These are phyloP conservation scores for Thinocorus orbignyianus DNA, from an alignment of 2,113 vertebrate genomes.

Conservation along the genomic window DNA sequence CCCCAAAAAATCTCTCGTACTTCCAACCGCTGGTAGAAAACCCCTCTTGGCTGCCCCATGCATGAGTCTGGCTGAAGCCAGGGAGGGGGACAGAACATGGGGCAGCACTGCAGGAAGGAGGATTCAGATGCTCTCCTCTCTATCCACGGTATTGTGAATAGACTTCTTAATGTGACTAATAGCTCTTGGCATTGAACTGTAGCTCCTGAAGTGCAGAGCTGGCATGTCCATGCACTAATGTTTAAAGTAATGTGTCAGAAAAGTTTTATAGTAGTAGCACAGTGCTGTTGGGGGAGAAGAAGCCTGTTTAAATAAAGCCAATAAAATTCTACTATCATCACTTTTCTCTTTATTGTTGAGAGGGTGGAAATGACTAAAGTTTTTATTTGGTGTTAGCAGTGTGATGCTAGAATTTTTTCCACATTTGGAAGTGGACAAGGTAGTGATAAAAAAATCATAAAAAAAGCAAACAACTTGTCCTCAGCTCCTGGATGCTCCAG, in stretches of 20 bases:
- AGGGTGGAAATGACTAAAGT: constrained; percentile 43
- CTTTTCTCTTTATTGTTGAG: constrained; percentile 54
- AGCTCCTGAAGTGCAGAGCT: constrained; percentile 61
- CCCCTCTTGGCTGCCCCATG: background rate
- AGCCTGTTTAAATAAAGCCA: constrained; percentile 58
- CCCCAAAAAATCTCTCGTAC: background rate
- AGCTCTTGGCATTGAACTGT: constrained; percentile 36
- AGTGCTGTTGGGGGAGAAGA: constrained; percentile 57
- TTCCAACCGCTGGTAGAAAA: background rate
- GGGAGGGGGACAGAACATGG: background rate
- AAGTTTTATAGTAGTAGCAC: constrained; percentile 57
- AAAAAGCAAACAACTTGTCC: constrained; percentile 35
- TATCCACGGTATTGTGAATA: background rate
- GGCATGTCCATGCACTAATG: constrained; percentile 33
- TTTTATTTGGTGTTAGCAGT: constrained; percentile 54
- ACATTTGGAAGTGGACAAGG: constrained; percentile 54
- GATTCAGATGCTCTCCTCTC: background rate
- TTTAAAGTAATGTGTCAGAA: constrained; percentile 70
- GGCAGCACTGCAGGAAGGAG: background rate
- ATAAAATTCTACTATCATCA: constrained; percentile 50
- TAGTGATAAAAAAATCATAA: constrained; percentile 48
- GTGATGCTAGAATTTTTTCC: constrained; percentile 47
- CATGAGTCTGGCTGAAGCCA: fast-evolving
- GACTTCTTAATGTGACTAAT: constrained; percentile 65
- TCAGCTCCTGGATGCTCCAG: constrained; percentile 6